Evolutionary conservation across 2,113 vertebrate genomes (phyloP).

Genomic region (Natator depressus): DNA sequence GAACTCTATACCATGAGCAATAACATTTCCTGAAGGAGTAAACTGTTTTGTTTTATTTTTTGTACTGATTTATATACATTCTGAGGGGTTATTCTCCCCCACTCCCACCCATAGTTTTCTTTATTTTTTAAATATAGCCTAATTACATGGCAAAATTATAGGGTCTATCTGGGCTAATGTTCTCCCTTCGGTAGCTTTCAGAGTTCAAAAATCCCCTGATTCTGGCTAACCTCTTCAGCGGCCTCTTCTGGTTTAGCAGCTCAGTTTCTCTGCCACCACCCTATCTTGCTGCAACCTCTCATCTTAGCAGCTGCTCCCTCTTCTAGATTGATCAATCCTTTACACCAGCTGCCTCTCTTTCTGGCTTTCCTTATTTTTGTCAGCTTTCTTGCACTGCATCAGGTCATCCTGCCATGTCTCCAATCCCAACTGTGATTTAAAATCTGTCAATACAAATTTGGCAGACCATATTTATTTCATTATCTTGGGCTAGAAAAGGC

Average conservation of each 20-base stretch:
- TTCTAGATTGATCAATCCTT: background rate
- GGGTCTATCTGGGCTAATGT: background rate
- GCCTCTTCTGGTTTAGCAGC: background rate
- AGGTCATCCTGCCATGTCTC: background rate
- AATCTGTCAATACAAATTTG: conserved; percentile 69
- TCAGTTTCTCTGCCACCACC: background rate
- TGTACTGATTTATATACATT: background rate
- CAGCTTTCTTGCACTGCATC: background rate
- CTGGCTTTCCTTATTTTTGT: conserved; percentile 22
- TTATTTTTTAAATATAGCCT: background rate
- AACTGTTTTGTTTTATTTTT: background rate
- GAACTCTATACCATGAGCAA: conserved; percentile 54
- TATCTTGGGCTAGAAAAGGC: conserved; percentile 51
- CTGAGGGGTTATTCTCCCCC: background rate
- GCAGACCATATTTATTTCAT: conserved; percentile 50
- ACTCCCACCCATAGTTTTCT: background rate
- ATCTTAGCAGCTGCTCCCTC: background rate
- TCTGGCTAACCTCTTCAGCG: background rate
- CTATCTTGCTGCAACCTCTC: background rate
- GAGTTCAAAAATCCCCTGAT: background rate
- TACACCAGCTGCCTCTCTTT: background rate
- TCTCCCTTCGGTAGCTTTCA: background rate
- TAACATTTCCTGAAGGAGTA: background rate
- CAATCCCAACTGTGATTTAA: conserved; percentile 13
- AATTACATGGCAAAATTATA: background rate